Conservation (phyloP, 2,113 vertebrate genomes). For the Gopherus evgoodei region DNA sequence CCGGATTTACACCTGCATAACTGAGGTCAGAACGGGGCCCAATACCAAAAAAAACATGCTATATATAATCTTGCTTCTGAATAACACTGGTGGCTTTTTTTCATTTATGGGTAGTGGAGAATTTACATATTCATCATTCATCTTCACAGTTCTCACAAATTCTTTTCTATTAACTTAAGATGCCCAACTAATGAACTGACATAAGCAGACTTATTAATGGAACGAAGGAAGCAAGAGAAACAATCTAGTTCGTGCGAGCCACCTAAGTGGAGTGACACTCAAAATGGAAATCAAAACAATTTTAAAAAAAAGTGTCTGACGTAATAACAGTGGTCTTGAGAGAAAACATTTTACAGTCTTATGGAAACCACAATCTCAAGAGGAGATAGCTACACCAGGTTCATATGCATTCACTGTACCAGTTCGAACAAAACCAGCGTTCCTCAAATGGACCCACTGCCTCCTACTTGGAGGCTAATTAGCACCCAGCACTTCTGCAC, state of each 20-base stretch:
- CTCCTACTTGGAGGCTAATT: constrained; percentile 5
- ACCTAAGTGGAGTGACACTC: not conserved
- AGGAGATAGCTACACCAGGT: constrained; percentile 33
- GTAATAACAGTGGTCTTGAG: constrained; percentile 25
- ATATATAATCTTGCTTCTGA: not conserved
- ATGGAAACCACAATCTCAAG: constrained; percentile 49
- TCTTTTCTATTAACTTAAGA: not conserved
- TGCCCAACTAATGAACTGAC: not conserved
- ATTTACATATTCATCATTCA: not conserved
- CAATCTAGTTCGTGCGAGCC: not conserved
- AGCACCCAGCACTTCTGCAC: not conserved
- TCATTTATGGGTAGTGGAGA: not conserved
- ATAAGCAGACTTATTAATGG: not conserved
- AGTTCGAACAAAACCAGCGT: not conserved
- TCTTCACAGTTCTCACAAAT: not conserved
- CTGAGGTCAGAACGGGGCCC: not conserved
- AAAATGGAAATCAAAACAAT: constrained; percentile 41
- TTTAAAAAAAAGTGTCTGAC: constrained; percentile 36
- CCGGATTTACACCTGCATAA: not conserved
- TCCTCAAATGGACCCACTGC: not conserved
- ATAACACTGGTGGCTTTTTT: not conserved
- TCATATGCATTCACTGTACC: constrained; percentile 11
- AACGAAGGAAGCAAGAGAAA: not conserved
- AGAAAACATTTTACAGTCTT: not conserved
- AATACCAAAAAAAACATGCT: not conserved